Conservation (phyloP, 2,113 vertebrate species). For the Herpailurus yagouaroundi region DNA sequence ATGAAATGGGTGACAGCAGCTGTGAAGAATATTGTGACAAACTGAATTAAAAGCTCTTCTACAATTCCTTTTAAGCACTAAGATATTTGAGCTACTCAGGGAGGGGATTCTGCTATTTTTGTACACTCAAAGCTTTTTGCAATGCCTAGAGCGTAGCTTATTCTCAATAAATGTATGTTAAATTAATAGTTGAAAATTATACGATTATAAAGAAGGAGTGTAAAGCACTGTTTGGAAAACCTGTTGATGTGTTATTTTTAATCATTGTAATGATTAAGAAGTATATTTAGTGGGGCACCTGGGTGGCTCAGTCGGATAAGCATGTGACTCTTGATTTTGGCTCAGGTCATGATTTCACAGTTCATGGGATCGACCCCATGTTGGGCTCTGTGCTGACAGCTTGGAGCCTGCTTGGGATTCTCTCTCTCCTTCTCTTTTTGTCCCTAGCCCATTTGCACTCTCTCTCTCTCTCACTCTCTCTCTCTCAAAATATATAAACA, state of each 20-base stretch:
- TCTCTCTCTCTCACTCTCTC: too few species aligned
- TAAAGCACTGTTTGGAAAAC: not conserved
- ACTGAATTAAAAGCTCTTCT: not conserved
- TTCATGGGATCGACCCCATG: too few species aligned
- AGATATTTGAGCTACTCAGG: not conserved
- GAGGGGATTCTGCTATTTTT: not conserved
- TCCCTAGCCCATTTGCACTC: too few species aligned
- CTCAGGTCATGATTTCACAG: too few species aligned
- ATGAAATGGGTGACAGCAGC: not conserved
- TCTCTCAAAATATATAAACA: too few species aligned
- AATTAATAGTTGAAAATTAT: not conserved
- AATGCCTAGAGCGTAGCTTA: not conserved
- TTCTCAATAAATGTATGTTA: conserved; percentile 1
- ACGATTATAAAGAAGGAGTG: not conserved
- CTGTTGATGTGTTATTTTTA: conserved; percentile 24
- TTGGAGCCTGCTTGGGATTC: too few species aligned
- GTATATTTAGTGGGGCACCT: not conserved
- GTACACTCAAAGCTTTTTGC: not conserved
- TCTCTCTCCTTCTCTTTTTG: too few species aligned
- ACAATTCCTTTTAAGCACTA: not conserved
- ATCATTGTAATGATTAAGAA: not conserved
- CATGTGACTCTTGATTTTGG: too few species aligned
- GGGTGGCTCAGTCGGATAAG: too few species aligned
- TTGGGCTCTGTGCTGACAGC: too few species aligned
- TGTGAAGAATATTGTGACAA: not conserved